Base-by-base conservation (phyloP, 2,888 invertebrate genomes). In the Ophion ventricosus region DNA sequence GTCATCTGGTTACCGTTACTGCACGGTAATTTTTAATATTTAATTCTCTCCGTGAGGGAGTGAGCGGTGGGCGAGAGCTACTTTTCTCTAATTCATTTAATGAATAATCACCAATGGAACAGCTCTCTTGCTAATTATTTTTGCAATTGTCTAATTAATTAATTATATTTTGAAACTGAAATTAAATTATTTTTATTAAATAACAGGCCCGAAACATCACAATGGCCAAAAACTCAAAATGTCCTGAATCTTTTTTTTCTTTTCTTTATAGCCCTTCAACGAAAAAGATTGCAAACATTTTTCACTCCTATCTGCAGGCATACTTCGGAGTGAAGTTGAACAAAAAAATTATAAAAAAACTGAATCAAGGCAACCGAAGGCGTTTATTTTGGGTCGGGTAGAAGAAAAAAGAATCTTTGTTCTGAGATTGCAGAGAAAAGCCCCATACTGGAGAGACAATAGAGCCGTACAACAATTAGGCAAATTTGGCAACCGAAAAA, bases 401-500 rank as follows among this genome's bases (percentile, higher is more conserved):
- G n/a, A 29, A 74, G 10, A 49, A 74, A 40, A 20, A 26, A n/a
- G 20, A 63, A 49, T 63, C 14, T 63, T 64, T 64, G 63, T 64
- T 8, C 54, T 54, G 35, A 10, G 25, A 74, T 61, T 20, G 10
- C 17, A 25, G 17, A 7, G 67, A 23, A 43, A 49, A 25, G 14
- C 49, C 25, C 67, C 54, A 2, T n/a, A n/a, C 29, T 56, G 1
- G 5, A 35, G 43, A 43, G 20, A 80, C 76, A 80, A 76, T 76
- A 67, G 80, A n/a, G 29, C 8, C 72, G 67, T 54, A 63, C 61
- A 56, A 64, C 80, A 77, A 77, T 74, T 23, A 29, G 40, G 69
- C 23, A 73, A 77, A 74, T 81, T 80, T 49, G 77, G 83, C 73
- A 73, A 75, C 64, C 73, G 63, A 80, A 77, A 76, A 80, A 73